Conservation (phyloP, 2,888 invertebrate genomes). For the Anarsia innoxiella region DNA sequence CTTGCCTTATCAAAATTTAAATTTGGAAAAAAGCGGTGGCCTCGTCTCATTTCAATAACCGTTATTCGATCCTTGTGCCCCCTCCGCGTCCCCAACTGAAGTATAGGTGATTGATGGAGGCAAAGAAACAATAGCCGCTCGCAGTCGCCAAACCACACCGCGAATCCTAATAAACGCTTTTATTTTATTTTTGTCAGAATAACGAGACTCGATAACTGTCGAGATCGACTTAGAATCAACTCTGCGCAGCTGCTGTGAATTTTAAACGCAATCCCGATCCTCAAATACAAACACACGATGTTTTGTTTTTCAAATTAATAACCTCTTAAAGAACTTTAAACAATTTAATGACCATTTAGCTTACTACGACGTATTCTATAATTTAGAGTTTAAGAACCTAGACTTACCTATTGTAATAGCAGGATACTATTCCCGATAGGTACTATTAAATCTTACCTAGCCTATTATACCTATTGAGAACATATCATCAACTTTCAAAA, state of each 20-base stretch:
- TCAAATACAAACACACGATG: no score
- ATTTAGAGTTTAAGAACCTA: no score
- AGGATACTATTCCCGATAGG: no score
- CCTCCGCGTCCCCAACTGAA: slow-evolving; percentile 34
- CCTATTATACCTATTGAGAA: slow-evolving; percentile 16
- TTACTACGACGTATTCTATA: no score
- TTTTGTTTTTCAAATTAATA: no score
- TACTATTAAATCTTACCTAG: no score
- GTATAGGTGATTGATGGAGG: slow-evolving; percentile 70
- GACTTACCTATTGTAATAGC: no score
- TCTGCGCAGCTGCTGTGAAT: slow-evolving; percentile 47
- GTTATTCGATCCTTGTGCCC: slow-evolving; percentile 54
- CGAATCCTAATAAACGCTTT: slow-evolving; percentile 74
- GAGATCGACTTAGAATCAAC: slow-evolving; percentile 59
- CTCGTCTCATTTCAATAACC: slow-evolving; percentile 74
- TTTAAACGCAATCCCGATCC: slow-evolving; percentile 26
- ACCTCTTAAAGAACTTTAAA: no score
- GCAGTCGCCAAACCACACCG: slow-evolving; percentile 47
- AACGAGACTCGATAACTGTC: slow-evolving; percentile 63
- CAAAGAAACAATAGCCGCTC: slow-evolving; percentile 69
- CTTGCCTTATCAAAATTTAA: slow-evolving; percentile 75
- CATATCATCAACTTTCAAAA: slow-evolving; percentile 48
- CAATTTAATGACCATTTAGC: no score
- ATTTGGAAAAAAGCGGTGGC: slow-evolving; percentile 71
- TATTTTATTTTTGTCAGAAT: slow-evolving; percentile 68